Evolutionary conservation across 2,888 invertebrate species (phyloP).

Genomic region (Dicyrtomina minuta): DNA sequence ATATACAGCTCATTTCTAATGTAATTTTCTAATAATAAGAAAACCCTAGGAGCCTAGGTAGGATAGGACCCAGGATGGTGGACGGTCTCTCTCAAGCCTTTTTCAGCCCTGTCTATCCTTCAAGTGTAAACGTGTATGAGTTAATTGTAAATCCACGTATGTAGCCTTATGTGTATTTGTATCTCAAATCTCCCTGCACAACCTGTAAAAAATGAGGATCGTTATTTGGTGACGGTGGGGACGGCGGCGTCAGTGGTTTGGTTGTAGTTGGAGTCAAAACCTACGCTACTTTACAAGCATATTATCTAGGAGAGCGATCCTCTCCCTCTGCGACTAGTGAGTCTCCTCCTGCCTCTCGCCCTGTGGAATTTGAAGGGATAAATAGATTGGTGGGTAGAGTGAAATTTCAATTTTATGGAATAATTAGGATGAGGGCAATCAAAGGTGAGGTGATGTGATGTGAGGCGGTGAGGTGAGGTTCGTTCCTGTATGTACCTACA

Average conservation of each 20-base stretch:
- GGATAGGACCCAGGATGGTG: background rate
- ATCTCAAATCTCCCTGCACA: background rate
- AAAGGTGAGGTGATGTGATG: constrained; percentile 11
- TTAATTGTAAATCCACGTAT: too few relatives aligned
- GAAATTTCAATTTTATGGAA: constrained; percentile 46
- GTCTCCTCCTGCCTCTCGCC: too few relatives aligned
- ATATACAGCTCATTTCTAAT: background rate
- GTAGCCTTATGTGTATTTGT: background rate
- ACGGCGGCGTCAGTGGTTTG: constrained; percentile 8
- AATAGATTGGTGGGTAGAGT: constrained; percentile 28
- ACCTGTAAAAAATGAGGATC: background rate
- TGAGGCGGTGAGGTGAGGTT: background rate
- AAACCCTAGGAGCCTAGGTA: too few relatives aligned
- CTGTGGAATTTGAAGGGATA: background rate
- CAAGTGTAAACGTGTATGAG: too few relatives aligned
- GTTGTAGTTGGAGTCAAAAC: too few relatives aligned
- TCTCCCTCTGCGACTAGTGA: too few relatives aligned
- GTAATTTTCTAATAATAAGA: too few relatives aligned
- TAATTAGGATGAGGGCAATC: constrained; percentile 34
- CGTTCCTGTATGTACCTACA: background rate
- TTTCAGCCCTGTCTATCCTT: background rate
- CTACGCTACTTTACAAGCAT: too few relatives aligned
- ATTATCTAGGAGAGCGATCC: too few relatives aligned
- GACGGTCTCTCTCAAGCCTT: background rate
- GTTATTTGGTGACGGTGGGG: constrained; percentile 23